Evolutionary conservation across 2,888 invertebrate species (phyloP).

Genomic region (Chrysomela aeneicollis): DNA sequence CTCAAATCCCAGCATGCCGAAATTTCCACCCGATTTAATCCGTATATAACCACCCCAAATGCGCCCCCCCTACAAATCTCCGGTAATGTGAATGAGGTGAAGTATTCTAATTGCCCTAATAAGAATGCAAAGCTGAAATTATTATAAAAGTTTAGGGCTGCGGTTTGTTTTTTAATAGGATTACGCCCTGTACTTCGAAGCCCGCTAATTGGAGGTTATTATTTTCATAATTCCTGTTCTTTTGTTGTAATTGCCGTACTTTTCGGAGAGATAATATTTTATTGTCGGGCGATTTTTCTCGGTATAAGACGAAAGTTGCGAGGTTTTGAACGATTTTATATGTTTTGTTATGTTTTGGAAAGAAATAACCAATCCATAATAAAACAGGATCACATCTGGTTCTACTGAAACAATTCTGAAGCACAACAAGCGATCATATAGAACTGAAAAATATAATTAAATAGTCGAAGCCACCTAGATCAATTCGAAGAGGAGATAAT

Average conservation of each 20-base stretch:
- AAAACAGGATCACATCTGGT: too few relatives aligned
- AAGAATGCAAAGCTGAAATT: constrained; percentile 55
- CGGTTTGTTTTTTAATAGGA: constrained; percentile 56
- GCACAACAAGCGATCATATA: too few relatives aligned
- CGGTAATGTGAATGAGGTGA: constrained; percentile 48
- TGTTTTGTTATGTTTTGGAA: too few relatives aligned
- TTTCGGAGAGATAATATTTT: constrained; percentile 50
- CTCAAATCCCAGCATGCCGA: neutral
- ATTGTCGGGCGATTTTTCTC: constrained; percentile 25
- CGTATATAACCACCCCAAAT: neutral
- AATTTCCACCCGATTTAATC: constrained; percentile 4
- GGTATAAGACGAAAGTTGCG: neutral
- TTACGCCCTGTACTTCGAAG: constrained; percentile 51
- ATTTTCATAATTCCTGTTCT: constrained; percentile 54
- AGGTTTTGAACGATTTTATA: too few relatives aligned
- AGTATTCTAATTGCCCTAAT: constrained; percentile 55
- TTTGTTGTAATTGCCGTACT: constrained; percentile 53
- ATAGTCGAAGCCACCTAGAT: too few relatives aligned
- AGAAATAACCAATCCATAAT: too few relatives aligned
- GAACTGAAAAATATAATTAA: too few relatives aligned
- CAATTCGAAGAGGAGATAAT: too few relatives aligned
- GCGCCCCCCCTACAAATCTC: constrained; percentile 39
- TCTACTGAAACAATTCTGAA: too few relatives aligned
- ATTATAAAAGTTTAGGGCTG: constrained; percentile 54
- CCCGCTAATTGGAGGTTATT: constrained; percentile 56